Evolutionary conservation across 2,797 vertebrate species (phyloP).

Genomic region (Siniperca obscura): DNA sequence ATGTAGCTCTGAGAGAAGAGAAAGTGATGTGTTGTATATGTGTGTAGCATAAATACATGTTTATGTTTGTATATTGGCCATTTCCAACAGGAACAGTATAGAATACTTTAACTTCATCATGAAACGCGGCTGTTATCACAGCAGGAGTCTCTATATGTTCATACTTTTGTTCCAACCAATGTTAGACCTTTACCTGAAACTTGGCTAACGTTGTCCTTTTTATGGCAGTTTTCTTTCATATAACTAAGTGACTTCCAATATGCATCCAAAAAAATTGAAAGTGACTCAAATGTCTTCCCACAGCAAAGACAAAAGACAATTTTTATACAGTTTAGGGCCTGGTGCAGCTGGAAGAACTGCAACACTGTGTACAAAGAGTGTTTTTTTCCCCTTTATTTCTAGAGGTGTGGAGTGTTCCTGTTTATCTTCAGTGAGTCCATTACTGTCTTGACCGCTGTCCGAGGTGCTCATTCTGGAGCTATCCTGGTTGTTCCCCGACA

Average conservation of each 20-base stretch:
- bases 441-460: neutral
- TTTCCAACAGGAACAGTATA: neutral
- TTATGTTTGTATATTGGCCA: neutral
- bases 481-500: too few relatives aligned
- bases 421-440: neutral
- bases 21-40: neutral
- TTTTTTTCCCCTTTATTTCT: neutral
- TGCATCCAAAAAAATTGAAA: neutral
- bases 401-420: neutral
- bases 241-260: neutral
- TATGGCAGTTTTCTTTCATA: neutral
- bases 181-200: constrained; percentile 1
- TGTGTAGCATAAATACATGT: neutral
- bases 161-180: neutral
- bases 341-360: neutral
- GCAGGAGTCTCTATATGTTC: neutral
- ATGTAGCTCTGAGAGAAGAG: neutral
- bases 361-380: neutral
- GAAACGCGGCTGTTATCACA: neutral
- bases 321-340: too few relatives aligned
- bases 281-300: neutral
- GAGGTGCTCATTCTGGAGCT: neutral
- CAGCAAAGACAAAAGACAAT: neutral
- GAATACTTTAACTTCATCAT: neutral
- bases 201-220: neutral